Conservation (phyloP, 1,140 invertebrate genomes). For the Eubasilissa regina region DNA sequence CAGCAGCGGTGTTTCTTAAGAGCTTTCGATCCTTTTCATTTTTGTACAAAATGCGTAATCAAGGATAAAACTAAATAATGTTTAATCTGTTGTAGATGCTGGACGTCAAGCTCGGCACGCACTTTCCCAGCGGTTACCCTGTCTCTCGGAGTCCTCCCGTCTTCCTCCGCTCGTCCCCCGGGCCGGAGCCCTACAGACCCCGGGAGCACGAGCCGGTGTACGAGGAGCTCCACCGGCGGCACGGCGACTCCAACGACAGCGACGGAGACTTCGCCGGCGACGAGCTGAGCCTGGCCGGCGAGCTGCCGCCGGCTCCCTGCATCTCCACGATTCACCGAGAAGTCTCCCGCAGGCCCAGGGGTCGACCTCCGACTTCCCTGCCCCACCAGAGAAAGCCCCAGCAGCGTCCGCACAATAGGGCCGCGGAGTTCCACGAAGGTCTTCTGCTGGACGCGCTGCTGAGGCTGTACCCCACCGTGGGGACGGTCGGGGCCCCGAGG, state of each 20-base stretch:
- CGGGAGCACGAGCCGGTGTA: conserved; percentile 67
- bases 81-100: conserved; percentile 54
- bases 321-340: conserved; percentile 60
- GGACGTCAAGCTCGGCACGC: conserved; percentile 58
- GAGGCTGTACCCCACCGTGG: conserved; percentile 75
- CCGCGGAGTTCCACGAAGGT: conserved; percentile 73
- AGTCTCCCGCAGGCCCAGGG: conserved; percentile 65
- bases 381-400: conserved; percentile 67
- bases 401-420: conserved; percentile 66
- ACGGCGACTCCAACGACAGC: conserved; percentile 66
- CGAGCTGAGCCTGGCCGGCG: conserved; percentile 70
- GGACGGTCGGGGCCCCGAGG: conserved; percentile 67
- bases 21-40: no score
- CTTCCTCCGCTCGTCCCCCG: conserved; percentile 55
- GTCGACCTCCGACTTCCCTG: conserved; percentile 64
- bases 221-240: conserved; percentile 68
- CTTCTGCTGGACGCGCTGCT: conserved; percentile 73
- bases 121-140: conserved; percentile 58
- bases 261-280: conserved; percentile 72
- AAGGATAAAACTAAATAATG: no score
- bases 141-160: conserved; percentile 57
- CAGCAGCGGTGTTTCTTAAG: no score
- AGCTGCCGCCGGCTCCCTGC: conserved; percentile 65
- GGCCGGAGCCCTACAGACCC: conserved; percentile 57
- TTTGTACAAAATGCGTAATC: no score